Evolutionary conservation across 53 echinoderm and acorn worm species (phyloP).

Genomic region (Actinopyga echinites): DNA sequence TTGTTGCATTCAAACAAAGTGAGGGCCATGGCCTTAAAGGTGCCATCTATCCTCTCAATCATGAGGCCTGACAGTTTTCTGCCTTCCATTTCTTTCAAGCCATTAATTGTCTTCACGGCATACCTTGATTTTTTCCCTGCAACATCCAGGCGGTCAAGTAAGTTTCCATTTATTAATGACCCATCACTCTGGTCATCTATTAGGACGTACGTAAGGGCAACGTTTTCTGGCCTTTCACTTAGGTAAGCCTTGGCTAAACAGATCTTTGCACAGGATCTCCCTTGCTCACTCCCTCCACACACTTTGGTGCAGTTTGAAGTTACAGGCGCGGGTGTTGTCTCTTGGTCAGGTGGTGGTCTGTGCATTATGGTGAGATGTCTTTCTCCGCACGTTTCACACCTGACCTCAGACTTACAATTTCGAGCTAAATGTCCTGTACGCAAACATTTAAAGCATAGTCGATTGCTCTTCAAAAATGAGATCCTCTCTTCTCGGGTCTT

Average conservation of each 20-base stretch:
- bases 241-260: slow-evolving; percentile 61
- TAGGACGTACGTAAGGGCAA: slow-evolving; percentile 47
- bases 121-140: slow-evolving; percentile 32
- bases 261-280: slow-evolving; percentile 71
- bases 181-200: slow-evolving; percentile 67
- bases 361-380: slow-evolving; percentile 47
- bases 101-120: slow-evolving; percentile 52
- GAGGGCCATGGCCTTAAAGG: slow-evolving; percentile 35
- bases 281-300: slow-evolving; percentile 43
- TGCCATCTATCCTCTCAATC: slow-evolving; percentile 58
- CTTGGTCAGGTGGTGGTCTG: slow-evolving; percentile 38
- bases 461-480: slow-evolving; percentile 35
- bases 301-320: slow-evolving; percentile 66
- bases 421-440: slow-evolving; percentile 46
- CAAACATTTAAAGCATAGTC: slow-evolving; percentile 59
- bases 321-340: slow-evolving; percentile 26
- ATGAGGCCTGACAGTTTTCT: slow-evolving; percentile 56
- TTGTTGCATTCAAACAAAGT: slow-evolving; percentile 51
- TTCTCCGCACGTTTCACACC: slow-evolving; percentile 50
- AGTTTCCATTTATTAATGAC: slow-evolving; percentile 43
- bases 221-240: slow-evolving; percentile 45
- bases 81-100: slow-evolving; percentile 55
- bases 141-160: slow-evolving; percentile 12
- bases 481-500: slow-evolving; percentile 51
- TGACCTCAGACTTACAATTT: slow-evolving; percentile 52